Conservation (phyloP, 2,888 invertebrate genomes). For the Trachelus tabidus region DNA sequence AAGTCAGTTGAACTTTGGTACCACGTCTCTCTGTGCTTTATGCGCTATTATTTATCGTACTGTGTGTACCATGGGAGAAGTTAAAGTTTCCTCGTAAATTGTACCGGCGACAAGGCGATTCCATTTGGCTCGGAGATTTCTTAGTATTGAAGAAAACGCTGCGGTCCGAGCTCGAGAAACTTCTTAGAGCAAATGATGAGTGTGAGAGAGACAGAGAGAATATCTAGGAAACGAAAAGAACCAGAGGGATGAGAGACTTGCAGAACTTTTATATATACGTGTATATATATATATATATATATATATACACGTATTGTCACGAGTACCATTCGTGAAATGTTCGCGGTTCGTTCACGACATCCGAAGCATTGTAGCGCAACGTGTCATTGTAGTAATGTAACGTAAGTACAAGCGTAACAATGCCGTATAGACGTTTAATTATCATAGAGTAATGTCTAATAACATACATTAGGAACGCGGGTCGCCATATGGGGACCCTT, state of each 20-base stretch:
- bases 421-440: slow-evolving; percentile 66
- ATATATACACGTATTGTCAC: not conserved
- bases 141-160: not conserved
- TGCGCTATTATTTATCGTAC: not conserved
- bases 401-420: slow-evolving; percentile 63
- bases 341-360: slow-evolving; percentile 47
- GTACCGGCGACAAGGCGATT: not conserved
- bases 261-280: not conserved
- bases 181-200: not conserved
- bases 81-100: not conserved
- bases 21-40: not conserved
- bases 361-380: slow-evolving; percentile 65
- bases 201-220: not conserved
- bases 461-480: slow-evolving; percentile 63
- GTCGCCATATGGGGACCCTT: slow-evolving; percentile 65
- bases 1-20: not conserved
- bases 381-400: slow-evolving; percentile 64
- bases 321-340: not conserved
- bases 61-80: not conserved
- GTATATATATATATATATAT: too few species aligned
- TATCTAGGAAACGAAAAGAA: not conserved
- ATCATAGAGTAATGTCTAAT: slow-evolving; percentile 67
- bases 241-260: not conserved
- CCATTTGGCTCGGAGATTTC: not conserved
- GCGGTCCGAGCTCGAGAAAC: not conserved